These are phyloP conservation scores for Polypedilum pembai DNA, from an alignment of 1,140 invertebrate species.

Conservation along the genomic window DNA sequence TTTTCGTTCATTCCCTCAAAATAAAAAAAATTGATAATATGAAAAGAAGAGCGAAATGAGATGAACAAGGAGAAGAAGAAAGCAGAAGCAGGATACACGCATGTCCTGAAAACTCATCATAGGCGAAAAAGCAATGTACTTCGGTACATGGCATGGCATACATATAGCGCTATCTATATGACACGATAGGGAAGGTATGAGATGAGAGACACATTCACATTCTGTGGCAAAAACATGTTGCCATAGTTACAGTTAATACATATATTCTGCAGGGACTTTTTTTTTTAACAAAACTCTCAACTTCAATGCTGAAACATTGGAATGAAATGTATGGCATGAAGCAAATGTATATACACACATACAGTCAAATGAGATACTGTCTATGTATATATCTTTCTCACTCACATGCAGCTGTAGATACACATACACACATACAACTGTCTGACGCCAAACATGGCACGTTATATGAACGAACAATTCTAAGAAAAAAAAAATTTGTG, in stretches of 20 bases:
- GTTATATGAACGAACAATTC: slow-evolving; percentile 10
- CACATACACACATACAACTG: not conserved
- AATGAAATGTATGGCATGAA: not conserved
- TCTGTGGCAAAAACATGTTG: slow-evolving; percentile 25
- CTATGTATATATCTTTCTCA: not conserved
- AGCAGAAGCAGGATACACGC: slow-evolving; percentile 9
- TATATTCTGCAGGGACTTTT: slow-evolving; percentile 26
- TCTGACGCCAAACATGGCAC: slow-evolving; percentile 4
- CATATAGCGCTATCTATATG: not conserved
- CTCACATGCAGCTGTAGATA: not conserved
- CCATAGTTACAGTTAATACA: slow-evolving; percentile 27
- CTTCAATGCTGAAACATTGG: slow-evolving; percentile 24
- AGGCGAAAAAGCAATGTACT: slow-evolving; percentile 17
- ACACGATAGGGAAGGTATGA: not conserved
- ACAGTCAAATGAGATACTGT: not conserved
- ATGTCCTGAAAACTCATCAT: slow-evolving; percentile 27
- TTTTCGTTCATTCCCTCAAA: not conserved
- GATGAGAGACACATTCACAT: slow-evolving; percentile 13
- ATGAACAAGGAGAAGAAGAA: too few relatives aligned
- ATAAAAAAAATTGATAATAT: too few relatives aligned
- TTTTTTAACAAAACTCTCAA: not conserved
- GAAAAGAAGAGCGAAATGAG: too few relatives aligned
- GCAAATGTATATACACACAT: not conserved
- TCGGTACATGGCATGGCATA: not conserved
- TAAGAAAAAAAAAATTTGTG: not conserved